Conservation (phyloP, 1,140 invertebrate species). For the Capitella teleta region DNA sequence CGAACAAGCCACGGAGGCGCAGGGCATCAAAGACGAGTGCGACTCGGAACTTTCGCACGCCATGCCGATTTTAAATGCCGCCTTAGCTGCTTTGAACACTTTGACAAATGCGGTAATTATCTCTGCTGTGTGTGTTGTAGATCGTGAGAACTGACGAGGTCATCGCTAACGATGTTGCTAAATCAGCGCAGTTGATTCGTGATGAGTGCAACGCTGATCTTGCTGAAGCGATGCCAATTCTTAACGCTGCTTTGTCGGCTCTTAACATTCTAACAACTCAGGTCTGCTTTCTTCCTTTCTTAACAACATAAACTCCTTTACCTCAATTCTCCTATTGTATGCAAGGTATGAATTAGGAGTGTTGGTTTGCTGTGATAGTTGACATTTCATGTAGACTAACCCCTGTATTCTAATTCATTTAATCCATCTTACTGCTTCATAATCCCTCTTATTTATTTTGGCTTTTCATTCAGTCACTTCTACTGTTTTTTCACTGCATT, state of each 20-base stretch:
- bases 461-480: too few relatives aligned
- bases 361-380: too few relatives aligned
- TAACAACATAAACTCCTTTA: too few relatives aligned
- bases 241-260: slow-evolving; percentile 37
- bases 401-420: background rate
- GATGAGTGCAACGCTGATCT: slow-evolving; percentile 41
- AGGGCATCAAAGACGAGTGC: slow-evolving; percentile 42
- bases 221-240: slow-evolving; percentile 36
- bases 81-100: slow-evolving; percentile 40
- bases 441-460: background rate
- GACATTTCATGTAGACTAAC: too few relatives aligned
- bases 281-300: too few relatives aligned
- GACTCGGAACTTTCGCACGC: slow-evolving; percentile 41
- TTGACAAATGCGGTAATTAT: slow-evolving; percentile 23
- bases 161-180: slow-evolving; percentile 40
- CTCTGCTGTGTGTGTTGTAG: slow-evolving; percentile 13
- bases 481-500: too few relatives aligned
- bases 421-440: background rate
- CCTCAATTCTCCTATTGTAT: too few relatives aligned
- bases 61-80: slow-evolving; percentile 39
- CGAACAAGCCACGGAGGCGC: slow-evolving; percentile 39
- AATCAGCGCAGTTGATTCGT: slow-evolving; percentile 36
- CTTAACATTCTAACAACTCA: slow-evolving; percentile 36
- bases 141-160: slow-evolving; percentile 42
- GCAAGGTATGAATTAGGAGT: too few relatives aligned